phyloP scores from a whole-genome alignment of 2,113 vertebrate genomes.

The Charadrius vociferus region DNA sequence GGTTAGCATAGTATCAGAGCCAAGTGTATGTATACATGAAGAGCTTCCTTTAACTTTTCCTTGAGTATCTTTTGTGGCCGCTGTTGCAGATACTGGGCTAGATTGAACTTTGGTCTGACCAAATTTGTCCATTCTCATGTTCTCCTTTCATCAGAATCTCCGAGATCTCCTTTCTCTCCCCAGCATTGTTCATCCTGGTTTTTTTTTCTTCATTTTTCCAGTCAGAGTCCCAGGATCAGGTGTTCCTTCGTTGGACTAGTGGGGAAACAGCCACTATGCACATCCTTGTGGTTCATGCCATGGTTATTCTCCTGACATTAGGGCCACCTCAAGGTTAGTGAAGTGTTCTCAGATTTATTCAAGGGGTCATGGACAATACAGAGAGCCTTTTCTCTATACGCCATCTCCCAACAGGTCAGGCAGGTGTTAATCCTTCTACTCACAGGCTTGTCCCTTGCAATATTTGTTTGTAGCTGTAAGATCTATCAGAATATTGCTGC shows the following conservation, averaged over 20 bases:
- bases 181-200: not conserved
- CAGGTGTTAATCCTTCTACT: not conserved
- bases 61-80: not conserved
- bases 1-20: not conserved
- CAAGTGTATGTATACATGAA: not conserved
- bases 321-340: constrained; percentile 89
- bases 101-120: not conserved
- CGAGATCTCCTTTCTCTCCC: not conserved
- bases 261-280: constrained; percentile 98
- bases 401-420: not conserved
- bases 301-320: constrained; percentile 95
- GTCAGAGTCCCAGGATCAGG: constrained; percentile 98
- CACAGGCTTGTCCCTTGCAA: not conserved
- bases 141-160: not conserved
- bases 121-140: not conserved
- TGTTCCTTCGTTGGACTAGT: constrained; percentile 94
- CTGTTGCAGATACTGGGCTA: not conserved
- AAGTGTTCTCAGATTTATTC: not conserved
- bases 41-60: not conserved
- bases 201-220: constrained; percentile 12
- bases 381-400: not conserved
- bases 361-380: not conserved
- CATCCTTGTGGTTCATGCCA: constrained; percentile 96
- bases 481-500: not conserved
- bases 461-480: not conserved